A percentile compares a stretch with the other conserved stretches of the same genome.
phyloP scores from a whole-genome alignment of 2,888 invertebrate genomes.

The Xanthorhoe designata region DNA sequence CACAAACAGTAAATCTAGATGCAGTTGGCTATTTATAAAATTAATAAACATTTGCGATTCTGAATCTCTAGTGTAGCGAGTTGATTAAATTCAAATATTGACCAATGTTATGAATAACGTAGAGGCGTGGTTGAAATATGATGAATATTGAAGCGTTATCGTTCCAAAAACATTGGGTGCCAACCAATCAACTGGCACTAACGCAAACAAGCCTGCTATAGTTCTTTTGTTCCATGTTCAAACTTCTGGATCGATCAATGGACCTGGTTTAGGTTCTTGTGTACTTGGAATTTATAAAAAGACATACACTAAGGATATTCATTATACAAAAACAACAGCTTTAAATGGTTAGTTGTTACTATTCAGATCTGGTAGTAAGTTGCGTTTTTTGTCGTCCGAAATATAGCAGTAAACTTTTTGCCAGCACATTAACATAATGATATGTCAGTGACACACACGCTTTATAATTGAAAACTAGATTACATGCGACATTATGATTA shows the following conservation, averaged over 20 bases:
- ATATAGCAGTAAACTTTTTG: slow-evolving; percentile 29
- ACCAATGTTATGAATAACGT: not conserved
- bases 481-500: slow-evolving; percentile 46
- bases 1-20: too few species aligned
- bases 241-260: not conserved
- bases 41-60: not conserved
- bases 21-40: not conserved
- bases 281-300: not conserved
- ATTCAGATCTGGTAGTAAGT: not conserved
- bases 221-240: not conserved
- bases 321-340: not conserved
- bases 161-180: not conserved
- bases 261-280: not conserved
- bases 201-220: not conserved
- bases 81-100: slow-evolving; percentile 1
- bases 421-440: slow-evolving; percentile 8
- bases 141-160: not conserved
- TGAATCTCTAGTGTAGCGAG: not conserved
- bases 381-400: not conserved
- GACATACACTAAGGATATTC: not conserved
- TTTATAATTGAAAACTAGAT: slow-evolving; percentile 36
- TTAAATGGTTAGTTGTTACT: not conserved
- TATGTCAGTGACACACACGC: slow-evolving; percentile 17
- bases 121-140: slow-evolving; percentile 1
- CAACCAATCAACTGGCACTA: not conserved